Base-by-base conservation (phyloP, 2,888 invertebrate species). In the Agrotis segetum region DNA sequence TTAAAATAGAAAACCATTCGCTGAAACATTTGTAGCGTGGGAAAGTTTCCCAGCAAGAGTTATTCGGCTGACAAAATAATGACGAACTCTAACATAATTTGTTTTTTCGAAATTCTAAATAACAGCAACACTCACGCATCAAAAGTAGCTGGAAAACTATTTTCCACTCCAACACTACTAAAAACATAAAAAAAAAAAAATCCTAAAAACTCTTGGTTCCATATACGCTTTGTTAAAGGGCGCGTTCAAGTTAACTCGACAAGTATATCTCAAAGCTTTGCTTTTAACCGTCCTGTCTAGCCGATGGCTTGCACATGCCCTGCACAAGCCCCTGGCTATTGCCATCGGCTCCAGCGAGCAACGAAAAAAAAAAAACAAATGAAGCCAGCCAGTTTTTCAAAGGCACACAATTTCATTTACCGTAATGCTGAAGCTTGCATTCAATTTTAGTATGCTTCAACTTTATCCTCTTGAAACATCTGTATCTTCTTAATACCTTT, bases 221-320 rank as follows among this genome's bases (percentile, higher is more conserved):
- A 3, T 44, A 9, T 6, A 61, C 7, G n/a, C 9, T 58, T 17
- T 44, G 24, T 19, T 19, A 47, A 72, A 72, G 5, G 5, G 9
- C 58, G 46, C 47, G 59, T 74, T 44, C 40, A 49, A 60, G 59
- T 49, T n/a, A 21, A 53, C 65, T 6, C 6, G 16, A 55, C 64
- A 74, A 52, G 5, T 49, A 14, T 11, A 2, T 6, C 21, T 46
- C 53, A 66, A 60, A 74, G 73, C 72, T 52, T 73, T 52, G 34
- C 34, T 21, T 67, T 29, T 21, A 62, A 53, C 24, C 19, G 49
- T 16, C n/a, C n/a, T 56, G 53, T 55, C 17, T 21, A 7, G n/a
- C 14, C 19, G 46, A 47, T 34, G 19, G 59, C 47, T 60, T 17
- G 17, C 52, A 44, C 44, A 21, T 13, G 21, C n/a, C 29, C 16